A percentile compares a stretch with the other conserved stretches of the same genome.
Conservation (phyloP, 2,113 vertebrate species). For the Syrrhaptes paradoxus region DNA sequence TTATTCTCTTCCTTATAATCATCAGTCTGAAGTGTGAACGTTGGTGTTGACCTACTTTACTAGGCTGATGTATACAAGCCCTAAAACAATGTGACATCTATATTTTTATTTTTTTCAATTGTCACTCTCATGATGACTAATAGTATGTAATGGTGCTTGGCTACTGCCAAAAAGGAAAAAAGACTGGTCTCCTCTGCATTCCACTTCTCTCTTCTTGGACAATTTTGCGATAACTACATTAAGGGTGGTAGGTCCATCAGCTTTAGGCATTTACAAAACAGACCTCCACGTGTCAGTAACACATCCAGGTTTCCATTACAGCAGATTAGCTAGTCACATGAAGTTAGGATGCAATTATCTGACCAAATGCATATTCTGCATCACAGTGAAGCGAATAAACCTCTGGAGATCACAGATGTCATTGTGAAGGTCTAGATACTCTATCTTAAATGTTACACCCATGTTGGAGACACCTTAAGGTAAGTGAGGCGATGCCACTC, state of each 20-base stretch:
- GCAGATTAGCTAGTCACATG: background rate
- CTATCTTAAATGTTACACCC: background rate
- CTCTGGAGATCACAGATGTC: background rate
- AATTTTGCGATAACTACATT: background rate
- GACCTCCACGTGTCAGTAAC: background rate
- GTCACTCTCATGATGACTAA: background rate
- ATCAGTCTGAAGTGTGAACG: background rate
- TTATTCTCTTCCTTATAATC: background rate
- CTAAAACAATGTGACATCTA: background rate
- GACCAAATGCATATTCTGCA: background rate
- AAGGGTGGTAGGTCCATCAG: background rate
- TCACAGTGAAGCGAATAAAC: background rate
- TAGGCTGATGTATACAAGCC: background rate
- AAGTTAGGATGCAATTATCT: background rate
- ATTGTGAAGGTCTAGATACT: background rate
- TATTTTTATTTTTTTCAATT: background rate
- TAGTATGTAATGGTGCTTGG: background rate
- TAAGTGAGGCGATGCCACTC: background rate
- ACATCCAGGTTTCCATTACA: background rate
- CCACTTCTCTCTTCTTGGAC: background rate
- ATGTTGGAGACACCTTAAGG: background rate
- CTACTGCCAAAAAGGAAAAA: background rate
- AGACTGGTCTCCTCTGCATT: background rate
- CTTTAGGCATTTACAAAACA: background rate
- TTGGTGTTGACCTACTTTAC: background rate